phyloP scores from a whole-genome alignment of 2,113 vertebrate species.

The Alethe castanea region DNA sequence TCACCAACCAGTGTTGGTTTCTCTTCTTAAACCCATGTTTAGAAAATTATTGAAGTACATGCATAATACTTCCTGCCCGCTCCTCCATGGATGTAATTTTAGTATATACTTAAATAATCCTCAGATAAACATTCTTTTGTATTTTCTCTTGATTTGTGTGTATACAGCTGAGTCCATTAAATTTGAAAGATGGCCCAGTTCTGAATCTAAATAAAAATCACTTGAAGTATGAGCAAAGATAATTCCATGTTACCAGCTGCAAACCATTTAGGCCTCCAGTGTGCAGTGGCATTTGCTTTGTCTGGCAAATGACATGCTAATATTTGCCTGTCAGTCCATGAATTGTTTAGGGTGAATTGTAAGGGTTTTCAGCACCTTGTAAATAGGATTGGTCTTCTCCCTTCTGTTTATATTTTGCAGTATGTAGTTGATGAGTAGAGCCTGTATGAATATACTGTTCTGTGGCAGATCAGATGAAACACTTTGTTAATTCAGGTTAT shows the following conservation, averaged over 20 bases:
- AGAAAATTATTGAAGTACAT: neutral
- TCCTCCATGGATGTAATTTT: neutral
- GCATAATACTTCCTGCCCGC: neutral
- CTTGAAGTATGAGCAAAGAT: neutral
- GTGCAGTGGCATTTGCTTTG: neutral
- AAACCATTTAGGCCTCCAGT: neutral
- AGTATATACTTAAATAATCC: neutral
- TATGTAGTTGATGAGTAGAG: neutral
- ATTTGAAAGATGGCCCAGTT: neutral
- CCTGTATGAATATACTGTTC: neutral
- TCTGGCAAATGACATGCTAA: neutral
- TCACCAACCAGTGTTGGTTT: neutral
- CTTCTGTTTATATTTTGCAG: neutral
- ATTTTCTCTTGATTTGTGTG: neutral
- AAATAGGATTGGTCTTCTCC: neutral
- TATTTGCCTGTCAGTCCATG: conserved; percentile 1
- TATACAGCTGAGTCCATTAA: neutral
- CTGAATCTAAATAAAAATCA: neutral
- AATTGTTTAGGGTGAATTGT: neutral
- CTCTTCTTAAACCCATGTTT: neutral
- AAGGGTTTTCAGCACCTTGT: neutral
- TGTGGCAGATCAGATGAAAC: neutral
- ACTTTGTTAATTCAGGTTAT: neutral
- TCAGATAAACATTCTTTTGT: neutral
- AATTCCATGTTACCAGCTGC: neutral